Evolutionary conservation across 35 echinoderm and acorn worm genomes (phyloP).

Genomic region (Lytechinus variegatus): DNA sequence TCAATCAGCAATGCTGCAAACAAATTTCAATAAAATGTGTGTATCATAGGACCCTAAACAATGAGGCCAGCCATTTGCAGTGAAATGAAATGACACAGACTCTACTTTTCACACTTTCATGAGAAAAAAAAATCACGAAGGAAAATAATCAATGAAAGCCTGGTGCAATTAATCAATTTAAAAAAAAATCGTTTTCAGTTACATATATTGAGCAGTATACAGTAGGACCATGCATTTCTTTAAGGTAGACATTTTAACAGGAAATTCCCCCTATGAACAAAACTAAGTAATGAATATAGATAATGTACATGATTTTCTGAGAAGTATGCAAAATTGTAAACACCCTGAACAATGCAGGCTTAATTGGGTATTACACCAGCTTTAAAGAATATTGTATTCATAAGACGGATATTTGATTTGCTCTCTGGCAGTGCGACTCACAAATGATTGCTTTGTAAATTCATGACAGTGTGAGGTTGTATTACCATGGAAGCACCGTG

Average conservation of each 20-base stretch:
- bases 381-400: not conserved
- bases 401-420: conserved; percentile 3
- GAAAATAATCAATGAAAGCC: not conserved
- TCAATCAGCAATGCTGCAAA: no score
- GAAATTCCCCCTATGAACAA: no score
- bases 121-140: not conserved
- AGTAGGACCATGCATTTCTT: no score
- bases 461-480: not conserved
- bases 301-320: not conserved
- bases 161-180: not conserved
- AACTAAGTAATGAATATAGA: not conserved
- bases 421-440: not conserved
- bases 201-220: no score
- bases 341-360: not conserved
- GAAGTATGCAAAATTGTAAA: no score
- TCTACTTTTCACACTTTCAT: not conserved
- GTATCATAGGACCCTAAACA: not conserved
- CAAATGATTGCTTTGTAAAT: not conserved
- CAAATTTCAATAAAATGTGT: not conserved
- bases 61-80: not conserved
- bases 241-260: no score
- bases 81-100: not conserved
- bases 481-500: not conserved
- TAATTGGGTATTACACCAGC: not conserved
- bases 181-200: no score